Conservation (phyloP, 2,888 invertebrate species). For the Drosophila mayaguana region DNA sequence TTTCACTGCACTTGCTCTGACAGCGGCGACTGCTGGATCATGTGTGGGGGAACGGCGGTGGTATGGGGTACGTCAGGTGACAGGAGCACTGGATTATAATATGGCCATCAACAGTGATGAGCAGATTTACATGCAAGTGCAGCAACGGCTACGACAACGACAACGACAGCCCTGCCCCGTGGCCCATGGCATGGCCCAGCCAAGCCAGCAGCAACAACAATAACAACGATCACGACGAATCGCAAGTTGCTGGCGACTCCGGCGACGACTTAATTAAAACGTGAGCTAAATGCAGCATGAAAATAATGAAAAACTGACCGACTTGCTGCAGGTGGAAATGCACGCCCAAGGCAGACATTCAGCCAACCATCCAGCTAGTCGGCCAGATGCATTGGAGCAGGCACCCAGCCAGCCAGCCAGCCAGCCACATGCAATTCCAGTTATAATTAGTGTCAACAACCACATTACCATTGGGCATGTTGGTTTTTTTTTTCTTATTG, state of each 20-base stretch:
- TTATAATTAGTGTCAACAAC: constrained; percentile 81
- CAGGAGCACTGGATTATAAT: constrained; percentile 69
- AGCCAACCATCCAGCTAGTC: constrained; percentile 6
- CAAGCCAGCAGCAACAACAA: constrained; percentile 33
- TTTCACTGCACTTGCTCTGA: constrained; percentile 51
- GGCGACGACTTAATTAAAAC: constrained; percentile 81
- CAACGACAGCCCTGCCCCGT: constrained; percentile 31
- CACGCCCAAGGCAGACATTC: constrained; percentile 37
- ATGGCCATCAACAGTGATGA: constrained; percentile 83
- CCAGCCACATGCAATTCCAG: constrained; percentile 68
- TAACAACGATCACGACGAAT: constrained; percentile 33
- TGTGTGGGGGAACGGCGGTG: not conserved
- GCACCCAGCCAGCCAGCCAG: constrained; percentile 46
- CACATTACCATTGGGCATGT: constrained; percentile 64
- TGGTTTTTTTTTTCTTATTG: not conserved
- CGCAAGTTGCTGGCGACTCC: constrained; percentile 37
- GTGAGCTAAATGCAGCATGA: constrained; percentile 80
- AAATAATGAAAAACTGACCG: constrained; percentile 81
- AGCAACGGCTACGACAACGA: constrained; percentile 30
- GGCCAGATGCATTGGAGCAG: constrained; percentile 21
- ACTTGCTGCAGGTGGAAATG: constrained; percentile 61
- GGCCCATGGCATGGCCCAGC: too few species aligned
- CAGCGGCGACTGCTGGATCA: not conserved
- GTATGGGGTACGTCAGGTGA: constrained; percentile 23
- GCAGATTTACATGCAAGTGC: constrained; percentile 83